Evolutionary conservation across 2,888 invertebrate species (phyloP), one percentile per base, ranked within the genome.

Genomic region (Nebria brevicollis): DNA sequence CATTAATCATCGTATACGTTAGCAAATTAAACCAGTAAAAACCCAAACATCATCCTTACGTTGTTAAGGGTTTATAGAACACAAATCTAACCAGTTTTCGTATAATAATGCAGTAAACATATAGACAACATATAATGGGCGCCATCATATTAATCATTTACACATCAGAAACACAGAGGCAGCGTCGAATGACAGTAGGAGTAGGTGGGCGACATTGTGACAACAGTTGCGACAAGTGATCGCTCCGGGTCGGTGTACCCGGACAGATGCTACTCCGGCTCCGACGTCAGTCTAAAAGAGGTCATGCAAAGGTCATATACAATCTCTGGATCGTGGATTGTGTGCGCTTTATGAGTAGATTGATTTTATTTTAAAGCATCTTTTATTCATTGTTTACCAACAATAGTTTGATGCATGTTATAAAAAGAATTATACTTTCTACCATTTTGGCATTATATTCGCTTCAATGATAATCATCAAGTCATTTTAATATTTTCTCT

Each of bases 151-250:
- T 54, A 54, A 54, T 54, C 54, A 54, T 13, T 54, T 11, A 54
- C 54, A 54, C 54, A 54, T 54, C 54, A 54, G 54, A 54, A 54
- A 11, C 54, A 54, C 4, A 13, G 54, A 54, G 54, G 54, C 54
- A 54, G 13, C 13, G 54, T 54, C 54, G 8, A 54, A 13, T 54
- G 54, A 13, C 54, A 54, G 54, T 13, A 54, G 54, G 13, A 54
- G 54, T 54, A 2, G 54, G 54, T 54, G 54, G 54, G 54, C 4
- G 54, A 54, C 54, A 54, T 7, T 54, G 54, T 54, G 54, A 54
- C 54, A 54, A 54, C 54, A 54, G 54, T 54, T 54, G 54, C 54
- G 54, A 54, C 54, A 54, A 54, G 54, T 54, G 54, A 54, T 54
- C 54, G 54, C 7, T 11, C 54, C 54, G 54, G 54, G 54, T 54